Evolutionary conservation across 2,888 invertebrate genomes (phyloP).

Genomic region (Apomyelois bistriatella): DNA sequence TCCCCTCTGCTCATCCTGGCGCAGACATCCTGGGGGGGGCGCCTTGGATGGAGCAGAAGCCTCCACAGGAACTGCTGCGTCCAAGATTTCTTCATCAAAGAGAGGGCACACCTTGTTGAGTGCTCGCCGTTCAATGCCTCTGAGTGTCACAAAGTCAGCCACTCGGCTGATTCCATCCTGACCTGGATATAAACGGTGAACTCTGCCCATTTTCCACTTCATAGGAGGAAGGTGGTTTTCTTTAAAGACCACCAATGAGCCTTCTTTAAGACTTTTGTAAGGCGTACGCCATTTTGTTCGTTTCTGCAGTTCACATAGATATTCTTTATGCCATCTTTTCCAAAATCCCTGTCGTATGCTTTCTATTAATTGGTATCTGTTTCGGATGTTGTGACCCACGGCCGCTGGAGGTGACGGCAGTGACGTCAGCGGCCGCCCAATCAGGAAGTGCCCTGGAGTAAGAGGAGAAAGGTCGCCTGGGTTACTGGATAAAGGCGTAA

Average conservation of each 20-base stretch:
- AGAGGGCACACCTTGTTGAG: slow-evolving; percentile 2
- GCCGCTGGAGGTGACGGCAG: slow-evolving; percentile 11
- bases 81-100: background rate
- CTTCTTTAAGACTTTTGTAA: slow-evolving; percentile 2
- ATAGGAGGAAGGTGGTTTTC: slow-evolving; percentile 17
- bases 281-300: slow-evolving; percentile 18
- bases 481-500: slow-evolving; percentile 17
- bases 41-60: background rate
- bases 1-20: too few species aligned
- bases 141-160: slow-evolving; percentile 12
- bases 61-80: background rate
- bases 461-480: slow-evolving; percentile 10
- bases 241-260: slow-evolving; percentile 15
- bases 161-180: slow-evolving; percentile 12
- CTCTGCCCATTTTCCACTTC: slow-evolving; percentile 14
- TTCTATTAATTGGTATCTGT: background rate
- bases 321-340: slow-evolving; percentile 16
- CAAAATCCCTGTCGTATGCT: background rate
- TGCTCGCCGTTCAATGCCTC: slow-evolving; percentile 14
- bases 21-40: slow-evolving; percentile 2
- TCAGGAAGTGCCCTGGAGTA: slow-evolving; percentile 13
- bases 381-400: background rate
- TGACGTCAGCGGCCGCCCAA: slow-evolving; percentile 16
- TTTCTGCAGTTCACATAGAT: slow-evolving; percentile 11
- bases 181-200: too few species aligned